Evolutionary conservation across 2,888 invertebrate species (phyloP), one percentile per base, ranked within the genome.

Genomic region (Drosophila hamatofila): DNA sequence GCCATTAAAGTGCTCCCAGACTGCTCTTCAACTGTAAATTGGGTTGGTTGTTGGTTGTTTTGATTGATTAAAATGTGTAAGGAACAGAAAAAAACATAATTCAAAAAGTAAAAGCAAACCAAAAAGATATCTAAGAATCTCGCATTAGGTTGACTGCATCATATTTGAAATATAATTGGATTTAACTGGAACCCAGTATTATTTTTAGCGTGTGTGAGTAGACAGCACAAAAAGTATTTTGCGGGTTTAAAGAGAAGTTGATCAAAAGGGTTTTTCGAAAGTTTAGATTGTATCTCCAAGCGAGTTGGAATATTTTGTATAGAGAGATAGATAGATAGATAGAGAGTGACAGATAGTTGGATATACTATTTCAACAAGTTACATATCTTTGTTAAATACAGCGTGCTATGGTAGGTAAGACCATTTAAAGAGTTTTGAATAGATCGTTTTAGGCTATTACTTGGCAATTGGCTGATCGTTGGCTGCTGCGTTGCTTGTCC

Each of bases 1-100:
- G 90, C 89, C 69, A 79, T 72, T 67, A 91, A 85, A 72, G 81
- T 72, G 66, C 77, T 78, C 63, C 81, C 80, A 72, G 83, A 85
- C 70, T 92, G 92, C 73, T 93, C 92, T 89, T 93, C 93, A 91
- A 92, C 93, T 92, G 91, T 80, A 80, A 92, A 92, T 86, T 89
- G 48, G 7, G 25, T 46, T 46, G 18, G n/a, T 41, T 52, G 7
- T 44, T 25, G 16, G 16, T 46, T 16, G 18, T 35, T 52, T 51
- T 16, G 3, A 41, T 57, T 33, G 49, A 41, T 67, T 57, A 41
- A 70, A 62, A 30, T 66, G 42, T 27, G n/a, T 48, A 33, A 41
- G 16, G 1, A 30, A 30, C 14, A 48, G 49, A 60, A 1, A 16
- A 48, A 52, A 55, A 51, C 11, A 23, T 16, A 55, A 46, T 60